phyloP scores from a whole-genome alignment of 2,888 invertebrate genomes.

The Ligdia adustata region DNA sequence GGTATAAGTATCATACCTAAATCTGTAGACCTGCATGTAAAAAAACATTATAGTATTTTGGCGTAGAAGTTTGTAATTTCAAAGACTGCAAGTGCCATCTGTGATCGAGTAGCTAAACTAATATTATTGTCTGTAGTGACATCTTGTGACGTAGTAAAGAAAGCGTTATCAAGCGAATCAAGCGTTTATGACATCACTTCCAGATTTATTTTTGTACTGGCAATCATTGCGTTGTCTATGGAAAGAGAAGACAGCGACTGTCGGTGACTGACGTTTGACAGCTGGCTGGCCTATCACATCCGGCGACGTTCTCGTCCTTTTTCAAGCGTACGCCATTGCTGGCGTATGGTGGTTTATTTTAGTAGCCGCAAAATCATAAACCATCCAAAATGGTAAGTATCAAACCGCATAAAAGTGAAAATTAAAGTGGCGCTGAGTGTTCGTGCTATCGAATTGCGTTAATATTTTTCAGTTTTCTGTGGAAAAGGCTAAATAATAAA shows the following conservation, averaged over 20 bases:
- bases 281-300: constrained; percentile 52
- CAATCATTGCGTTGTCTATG: constrained; percentile 56
- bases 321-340: constrained; percentile 94
- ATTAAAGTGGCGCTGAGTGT: constrained; percentile 55
- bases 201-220: constrained; percentile 33
- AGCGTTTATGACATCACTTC: constrained; percentile 8
- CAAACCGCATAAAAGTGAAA: constrained; percentile 55
- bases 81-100: constrained; percentile 32
- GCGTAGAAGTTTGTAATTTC: no score
- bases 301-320: constrained; percentile 85
- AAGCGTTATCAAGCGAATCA: background rate
- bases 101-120: constrained; percentile 32
- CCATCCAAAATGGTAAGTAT: constrained; percentile 93
- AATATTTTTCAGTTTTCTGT: constrained; percentile 62
- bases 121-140: background rate
- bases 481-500: constrained; percentile 42
- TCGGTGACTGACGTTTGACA: constrained; percentile 18
- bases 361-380: constrained; percentile 89
- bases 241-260: constrained; percentile 38
- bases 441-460: constrained; percentile 49
- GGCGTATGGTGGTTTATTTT: constrained; percentile 91
- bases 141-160: background rate
- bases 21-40: no score
- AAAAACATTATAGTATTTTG: no score
- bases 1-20: no score